Percentiles rank a stretch among this genome's conserved stretches.
phyloP scores from a whole-genome alignment of 2,113 vertebrate species.

The Pelecanus crispus region DNA sequence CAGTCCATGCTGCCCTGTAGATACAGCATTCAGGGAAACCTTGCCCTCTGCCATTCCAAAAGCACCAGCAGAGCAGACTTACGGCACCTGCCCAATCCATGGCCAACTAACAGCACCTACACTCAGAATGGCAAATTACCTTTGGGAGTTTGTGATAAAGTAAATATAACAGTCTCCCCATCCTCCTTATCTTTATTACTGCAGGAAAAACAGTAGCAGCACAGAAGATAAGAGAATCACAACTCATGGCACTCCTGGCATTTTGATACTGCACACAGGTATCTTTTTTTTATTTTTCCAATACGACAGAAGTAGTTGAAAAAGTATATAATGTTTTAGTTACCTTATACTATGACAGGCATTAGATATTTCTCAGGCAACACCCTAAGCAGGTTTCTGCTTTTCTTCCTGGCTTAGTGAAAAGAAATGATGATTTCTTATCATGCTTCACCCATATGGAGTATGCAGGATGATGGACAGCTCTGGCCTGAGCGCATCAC shows the following conservation, averaged over 20 bases:
- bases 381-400: not conserved
- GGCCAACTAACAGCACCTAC: not conserved
- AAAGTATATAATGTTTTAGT: not conserved
- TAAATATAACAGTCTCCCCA: not conserved
- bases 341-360: not conserved
- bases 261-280: not conserved
- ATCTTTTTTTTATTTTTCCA: not conserved
- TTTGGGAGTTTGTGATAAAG: not conserved
- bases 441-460: not conserved
- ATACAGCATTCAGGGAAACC: not conserved
- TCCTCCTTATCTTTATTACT: not conserved
- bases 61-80: not conserved
- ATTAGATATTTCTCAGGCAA: not conserved
- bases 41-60: not conserved
- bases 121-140: not conserved
- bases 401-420: not conserved
- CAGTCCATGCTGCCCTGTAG: not conserved
- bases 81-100: not conserved
- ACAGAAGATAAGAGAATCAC: not conserved
- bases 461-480: not conserved
- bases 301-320: not conserved
- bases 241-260: not conserved
- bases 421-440: not conserved
- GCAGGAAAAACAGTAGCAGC: not conserved
- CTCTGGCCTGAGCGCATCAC: not conserved